These are phyloP conservation scores for Xenopus tropicalis DNA, from an alignment of 2,113 vertebrate genomes.

Conservation along the genomic window UCB_Xtro_10.0 CM004445.2:98499501-98500000, in stretches of 20 bases:
- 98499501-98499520: too few relatives aligned
- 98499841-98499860: constrained; percentile 15
- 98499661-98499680: too few relatives aligned
- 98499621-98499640: too few relatives aligned
- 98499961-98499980: background rate
- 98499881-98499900: background rate
- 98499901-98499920: background rate
- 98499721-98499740: constrained; percentile 21
- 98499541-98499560: too few relatives aligned
- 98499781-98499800: constrained; percentile 1
- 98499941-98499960: constrained; percentile 36
- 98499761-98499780: constrained; percentile 25
- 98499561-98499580: too few relatives aligned
- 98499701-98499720: background rate
- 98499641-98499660: too few relatives aligned
- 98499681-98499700: too few relatives aligned
- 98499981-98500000: background rate
- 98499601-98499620: too few relatives aligned
- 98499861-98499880: constrained; percentile 11
- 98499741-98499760: background rate
- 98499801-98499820: background rate
- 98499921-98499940: constrained; percentile 38
- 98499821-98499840: constrained; percentile 17
- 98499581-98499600: too few relatives aligned
- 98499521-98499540: too few relatives aligned